Conservation (phyloP, 1,140 invertebrate genomes). For the Anastatus disparis region DNA sequence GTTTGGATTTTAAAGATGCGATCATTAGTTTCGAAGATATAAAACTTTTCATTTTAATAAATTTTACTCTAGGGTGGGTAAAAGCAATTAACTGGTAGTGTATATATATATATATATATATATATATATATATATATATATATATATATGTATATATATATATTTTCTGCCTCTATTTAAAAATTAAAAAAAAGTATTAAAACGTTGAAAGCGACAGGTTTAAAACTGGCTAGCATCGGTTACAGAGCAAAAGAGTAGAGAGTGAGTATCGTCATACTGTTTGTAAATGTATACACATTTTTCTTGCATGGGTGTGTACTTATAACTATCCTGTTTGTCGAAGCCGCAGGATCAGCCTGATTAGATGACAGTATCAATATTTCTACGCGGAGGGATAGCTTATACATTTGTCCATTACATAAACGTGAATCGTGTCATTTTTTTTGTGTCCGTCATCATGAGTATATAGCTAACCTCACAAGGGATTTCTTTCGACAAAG, state of each 20-base stretch:
- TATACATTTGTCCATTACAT: neutral
- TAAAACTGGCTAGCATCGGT: neutral
- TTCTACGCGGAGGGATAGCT: neutral
- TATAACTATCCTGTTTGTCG: neutral
- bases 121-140: too few species aligned
- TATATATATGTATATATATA: too few species aligned
- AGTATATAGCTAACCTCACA: neutral
- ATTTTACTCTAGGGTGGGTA: too few species aligned
- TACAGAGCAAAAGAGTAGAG: neutral
- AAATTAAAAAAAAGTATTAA: neutral
- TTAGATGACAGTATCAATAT: constrained; percentile 16
- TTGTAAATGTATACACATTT: too few species aligned
- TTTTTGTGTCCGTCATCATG: neutral
- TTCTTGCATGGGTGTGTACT: neutral
- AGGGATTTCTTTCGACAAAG: neutral
- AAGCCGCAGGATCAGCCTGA: neutral
- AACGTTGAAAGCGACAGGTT: neutral
- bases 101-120: too few species aligned
- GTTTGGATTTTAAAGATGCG: too few species aligned
- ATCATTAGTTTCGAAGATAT: too few species aligned
- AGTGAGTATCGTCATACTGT: too few species aligned
- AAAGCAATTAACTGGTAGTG: too few species aligned
- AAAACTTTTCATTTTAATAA: too few species aligned
- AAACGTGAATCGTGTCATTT: neutral
- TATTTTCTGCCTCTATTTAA: neutral